Base-by-base conservation (phyloP, 1,140 invertebrate species). In the Aphaenogaster floridana region DNA sequence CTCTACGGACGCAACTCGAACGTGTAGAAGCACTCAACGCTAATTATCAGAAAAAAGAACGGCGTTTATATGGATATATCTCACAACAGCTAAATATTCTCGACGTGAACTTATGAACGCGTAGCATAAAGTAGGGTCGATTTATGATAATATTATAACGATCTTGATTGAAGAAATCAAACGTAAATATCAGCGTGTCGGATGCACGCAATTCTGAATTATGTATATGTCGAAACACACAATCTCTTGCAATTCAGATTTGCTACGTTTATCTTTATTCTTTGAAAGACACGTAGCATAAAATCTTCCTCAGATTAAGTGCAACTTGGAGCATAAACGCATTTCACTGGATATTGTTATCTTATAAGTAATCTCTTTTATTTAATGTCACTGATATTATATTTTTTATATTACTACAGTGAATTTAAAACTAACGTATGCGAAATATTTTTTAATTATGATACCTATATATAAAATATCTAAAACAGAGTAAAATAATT, bases 31-130 rank as follows among this genome's bases (percentile, higher is more conserved):
- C 21, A 64, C 13, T 34, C 42, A 39, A 52, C 13, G 34, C 28
- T 69, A 69, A 57, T 81, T 81, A 81, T 8, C 34, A 36, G 42
- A 64, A 71, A 28, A 68, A 28, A 28, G 17, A 68, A 68, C 78
- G 13, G 8, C 8, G 15, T 39, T 68, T 68, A 64, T 54, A 68
- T 68, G 17, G 48, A n/a, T 64, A 36, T 45, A 57, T 42, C 2
- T 68, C 15, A 15, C 34, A 39, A 28, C 36, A 48, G 9, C 36
- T 81, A 71, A 81, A 59, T 71, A 71, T 81, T 34, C 39, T 4
- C 36, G 34, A 80, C 13, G 50, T 45, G 15, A 81, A 5, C 11
- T 57, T 57, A 69, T 48, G 39, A 57, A 71, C 5, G 17, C 15
- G 39, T 21, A 15, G 21, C n/a, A 17, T 36, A 28, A 81, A 34